phyloP scores from a whole-genome alignment of 2,888 invertebrate species.

The Dinocampus coccinellae region DNA sequence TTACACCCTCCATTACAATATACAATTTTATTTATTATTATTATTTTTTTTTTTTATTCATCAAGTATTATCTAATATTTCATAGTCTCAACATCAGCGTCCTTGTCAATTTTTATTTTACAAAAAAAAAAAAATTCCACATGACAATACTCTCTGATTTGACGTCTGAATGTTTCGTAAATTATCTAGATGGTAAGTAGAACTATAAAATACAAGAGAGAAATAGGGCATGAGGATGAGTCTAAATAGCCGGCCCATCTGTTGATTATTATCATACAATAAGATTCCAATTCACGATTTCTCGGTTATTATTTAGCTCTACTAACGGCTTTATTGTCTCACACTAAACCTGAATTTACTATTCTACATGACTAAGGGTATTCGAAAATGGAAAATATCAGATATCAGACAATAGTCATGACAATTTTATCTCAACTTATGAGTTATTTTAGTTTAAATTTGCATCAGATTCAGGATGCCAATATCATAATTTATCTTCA shows the following conservation, averaged over 20 bases:
- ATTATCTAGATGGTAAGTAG: background rate
- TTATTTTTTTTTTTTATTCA: background rate
- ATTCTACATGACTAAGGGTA: background rate
- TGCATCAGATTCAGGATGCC: too few relatives aligned
- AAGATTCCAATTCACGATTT: conserved; percentile 12
- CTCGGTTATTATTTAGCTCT: conserved; percentile 21
- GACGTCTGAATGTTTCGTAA: background rate
- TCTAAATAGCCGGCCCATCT: conserved; percentile 24
- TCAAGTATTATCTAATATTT: too few relatives aligned
- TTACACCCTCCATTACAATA: background rate
- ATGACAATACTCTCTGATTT: conserved; percentile 17
- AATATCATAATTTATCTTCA: too few relatives aligned
- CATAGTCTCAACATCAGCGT: too few relatives aligned
- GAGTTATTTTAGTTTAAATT: background rate
- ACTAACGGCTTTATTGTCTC: conserved; percentile 22
- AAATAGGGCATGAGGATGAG: background rate
- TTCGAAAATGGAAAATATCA: background rate
- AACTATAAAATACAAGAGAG: background rate
- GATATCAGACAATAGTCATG: background rate
- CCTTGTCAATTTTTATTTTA: background rate
- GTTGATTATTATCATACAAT: conserved; percentile 31
- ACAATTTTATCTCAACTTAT: background rate
- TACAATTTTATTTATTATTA: background rate
- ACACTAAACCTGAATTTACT: background rate
- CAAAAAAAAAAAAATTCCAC: background rate